phyloP scores from a whole-genome alignment of 1,140 invertebrate genomes.

The Acromyrmex charruanus region DNA sequence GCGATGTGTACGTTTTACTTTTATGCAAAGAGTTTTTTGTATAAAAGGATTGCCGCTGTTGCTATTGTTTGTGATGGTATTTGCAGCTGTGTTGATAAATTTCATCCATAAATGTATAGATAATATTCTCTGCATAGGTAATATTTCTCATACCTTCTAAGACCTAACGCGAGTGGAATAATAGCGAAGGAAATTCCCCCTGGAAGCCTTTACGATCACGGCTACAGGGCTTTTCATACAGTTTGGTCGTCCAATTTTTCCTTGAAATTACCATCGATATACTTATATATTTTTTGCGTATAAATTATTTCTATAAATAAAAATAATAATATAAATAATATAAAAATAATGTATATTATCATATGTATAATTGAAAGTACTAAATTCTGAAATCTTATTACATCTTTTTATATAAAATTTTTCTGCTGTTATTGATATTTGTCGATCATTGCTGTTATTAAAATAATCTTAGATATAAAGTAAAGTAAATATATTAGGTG shows the following conservation, averaged over 20 bases:
- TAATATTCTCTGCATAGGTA: slow-evolving; percentile 42
- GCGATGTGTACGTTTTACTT: not conserved
- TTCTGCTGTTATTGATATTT: not conserved
- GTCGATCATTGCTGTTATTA: not conserved
- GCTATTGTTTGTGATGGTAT: slow-evolving; percentile 7
- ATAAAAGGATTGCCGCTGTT: not conserved
- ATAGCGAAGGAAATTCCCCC: slow-evolving; percentile 47
- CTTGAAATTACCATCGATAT: not conserved
- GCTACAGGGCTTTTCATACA: slow-evolving; percentile 13
- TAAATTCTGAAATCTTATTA: not conserved
- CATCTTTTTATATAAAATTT: not conserved
- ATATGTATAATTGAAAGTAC: not conserved
- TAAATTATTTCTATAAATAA: slow-evolving; percentile 2
- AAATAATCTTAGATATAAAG: not conserved
- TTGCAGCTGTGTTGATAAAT: slow-evolving; percentile 46
- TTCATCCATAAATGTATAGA: slow-evolving; percentile 64
- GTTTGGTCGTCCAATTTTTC: not conserved
- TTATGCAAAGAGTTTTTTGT: slow-evolving; percentile 15
- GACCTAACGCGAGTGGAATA: slow-evolving; percentile 51
- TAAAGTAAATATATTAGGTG: too few relatives aligned
- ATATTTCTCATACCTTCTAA: slow-evolving; percentile 39
- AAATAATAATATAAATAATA: not conserved
- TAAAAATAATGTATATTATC: not conserved
- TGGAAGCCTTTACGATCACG: slow-evolving; percentile 31
- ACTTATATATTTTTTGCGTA: not conserved